Evolutionary conservation across 2,797 vertebrate species (phyloP), one percentile per base, ranked within the genome.

Genomic region (Phrynocephalus guinanensis): DNA sequence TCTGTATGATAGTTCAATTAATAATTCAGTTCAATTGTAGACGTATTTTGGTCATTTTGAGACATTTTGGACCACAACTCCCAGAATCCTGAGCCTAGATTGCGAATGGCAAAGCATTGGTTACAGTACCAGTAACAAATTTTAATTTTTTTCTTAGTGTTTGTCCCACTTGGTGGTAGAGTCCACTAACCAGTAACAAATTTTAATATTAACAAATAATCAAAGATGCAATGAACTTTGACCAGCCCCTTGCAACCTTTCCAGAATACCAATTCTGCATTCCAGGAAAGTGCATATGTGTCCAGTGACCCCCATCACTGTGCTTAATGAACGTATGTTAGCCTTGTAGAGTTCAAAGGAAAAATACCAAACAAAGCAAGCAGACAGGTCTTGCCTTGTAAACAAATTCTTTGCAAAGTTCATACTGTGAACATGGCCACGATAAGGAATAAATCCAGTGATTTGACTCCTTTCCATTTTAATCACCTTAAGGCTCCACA

Each of bases 381-480:
- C 33, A 83, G 11, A 22, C 52, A 48, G 38, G 75, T 71, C 77
- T 63, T 71, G 28, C 76, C 79, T 78, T 83, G 76, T 79, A 71
- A 84, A 28, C 38, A 84, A 71, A 26, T 48, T 22, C 72, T 87
- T 83, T 50, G 24, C 52, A 88, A 88, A 88, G 87, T 71, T 82
- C 78, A 85, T 52, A 81, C n/a, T 76, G 70, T 22, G 75, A 78
- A 66, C 82, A 60, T 50, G 76, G 52, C n/a, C 48, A 83, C 67
- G 83, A 85, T 85, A 85, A 85, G 79, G 50, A 81, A 85, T 84
- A 81, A 81, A 85, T n/a, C 68, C 71, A 52, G 56, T 48, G 16
- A 80, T 84, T 88, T 80, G n/a, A 84, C 82, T 88, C 68, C 70
- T 85, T 76, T 82, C 87, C 63, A 20, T 82, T 88, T 85, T 88